These are phyloP conservation scores for Ricordea florida DNA, from an alignment of 92 coral and sea anemone genomes.

Conservation along the genomic window DNA sequence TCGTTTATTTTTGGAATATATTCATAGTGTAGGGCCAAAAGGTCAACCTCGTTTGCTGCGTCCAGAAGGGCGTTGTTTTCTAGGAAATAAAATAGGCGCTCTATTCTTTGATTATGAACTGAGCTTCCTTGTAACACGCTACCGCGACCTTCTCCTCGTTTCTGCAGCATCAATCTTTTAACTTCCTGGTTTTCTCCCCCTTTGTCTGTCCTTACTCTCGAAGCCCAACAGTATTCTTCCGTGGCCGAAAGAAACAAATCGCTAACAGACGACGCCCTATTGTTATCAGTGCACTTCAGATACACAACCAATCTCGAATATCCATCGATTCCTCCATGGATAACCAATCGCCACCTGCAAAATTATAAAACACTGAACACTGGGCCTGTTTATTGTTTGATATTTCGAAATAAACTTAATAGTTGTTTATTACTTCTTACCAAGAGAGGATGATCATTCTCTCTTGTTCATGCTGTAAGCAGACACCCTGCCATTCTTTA, in stretches of 20 bases:
- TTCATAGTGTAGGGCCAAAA: constrained; percentile 22
- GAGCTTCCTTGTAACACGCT: constrained; percentile 49
- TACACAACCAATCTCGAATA: constrained; percentile 19
- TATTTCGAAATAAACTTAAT: too few relatives aligned
- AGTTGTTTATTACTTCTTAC: too few relatives aligned
- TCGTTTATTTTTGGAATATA: constrained; percentile 31
- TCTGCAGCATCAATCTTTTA: constrained; percentile 16
- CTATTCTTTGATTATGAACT: constrained; percentile 65
- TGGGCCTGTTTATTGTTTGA: too few relatives aligned
- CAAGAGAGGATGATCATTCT: too few relatives aligned
- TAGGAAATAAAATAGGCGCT: constrained; percentile 29
- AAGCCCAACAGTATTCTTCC: constrained; percentile 45
- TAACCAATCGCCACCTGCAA: constrained; percentile 21
- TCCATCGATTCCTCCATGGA: constrained; percentile 33
- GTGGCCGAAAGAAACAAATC: constrained; percentile 17
- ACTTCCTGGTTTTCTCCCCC: constrained; percentile 50
- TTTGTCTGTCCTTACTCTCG: constrained; percentile 51
- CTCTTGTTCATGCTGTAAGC: too few relatives aligned
- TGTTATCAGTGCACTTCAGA: constrained; percentile 22
- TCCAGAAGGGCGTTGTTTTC: constrained; percentile 32
- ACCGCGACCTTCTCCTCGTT: constrained; percentile 42
- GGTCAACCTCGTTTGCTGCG: constrained; percentile 12
- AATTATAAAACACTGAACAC: background rate
- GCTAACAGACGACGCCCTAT: constrained; percentile 32
- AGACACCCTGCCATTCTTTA: too few relatives aligned